phyloP scores from a whole-genome alignment of 2,888 invertebrate genomes.

The Tenodera sinensis region DNA sequence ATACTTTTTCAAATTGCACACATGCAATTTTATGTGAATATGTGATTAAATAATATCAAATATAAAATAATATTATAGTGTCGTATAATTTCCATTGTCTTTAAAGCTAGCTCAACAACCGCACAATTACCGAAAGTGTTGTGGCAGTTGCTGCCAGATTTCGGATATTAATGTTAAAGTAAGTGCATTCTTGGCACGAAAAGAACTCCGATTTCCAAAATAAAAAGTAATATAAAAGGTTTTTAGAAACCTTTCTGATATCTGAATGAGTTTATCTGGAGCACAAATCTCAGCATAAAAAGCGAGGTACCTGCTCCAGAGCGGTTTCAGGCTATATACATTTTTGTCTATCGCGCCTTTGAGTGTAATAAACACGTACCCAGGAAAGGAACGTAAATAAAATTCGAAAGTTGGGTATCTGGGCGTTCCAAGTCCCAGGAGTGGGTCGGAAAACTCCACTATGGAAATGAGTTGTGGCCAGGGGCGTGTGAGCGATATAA shows the following conservation, averaged over 20 bases:
- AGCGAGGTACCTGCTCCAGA: neutral
- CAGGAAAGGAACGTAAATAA: neutral
- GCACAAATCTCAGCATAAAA: neutral
- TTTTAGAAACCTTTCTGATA: neutral
- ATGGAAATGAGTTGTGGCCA: constrained; percentile 3
- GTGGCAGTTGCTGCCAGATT: too few relatives aligned
- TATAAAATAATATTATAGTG: too few relatives aligned
- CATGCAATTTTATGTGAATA: too few relatives aligned
- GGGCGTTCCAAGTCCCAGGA: neutral
- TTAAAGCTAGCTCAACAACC: too few relatives aligned
- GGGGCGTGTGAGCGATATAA: neutral
- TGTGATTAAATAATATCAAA: too few relatives aligned
- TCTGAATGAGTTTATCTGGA: neutral
- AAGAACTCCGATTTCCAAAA: too few relatives aligned
- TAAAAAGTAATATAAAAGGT: too few relatives aligned
- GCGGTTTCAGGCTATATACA: neutral
- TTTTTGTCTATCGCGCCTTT: neutral
- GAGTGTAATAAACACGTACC: neutral
- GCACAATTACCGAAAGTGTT: too few relatives aligned
- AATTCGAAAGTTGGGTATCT: neutral
- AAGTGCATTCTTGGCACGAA: too few relatives aligned
- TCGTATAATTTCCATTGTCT: too few relatives aligned
- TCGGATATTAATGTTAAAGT: too few relatives aligned
- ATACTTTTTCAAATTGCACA: too few relatives aligned
- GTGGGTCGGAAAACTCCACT: neutral